Conservation (phyloP, 2,888 invertebrate genomes). For the Erebia ligea region DNA sequence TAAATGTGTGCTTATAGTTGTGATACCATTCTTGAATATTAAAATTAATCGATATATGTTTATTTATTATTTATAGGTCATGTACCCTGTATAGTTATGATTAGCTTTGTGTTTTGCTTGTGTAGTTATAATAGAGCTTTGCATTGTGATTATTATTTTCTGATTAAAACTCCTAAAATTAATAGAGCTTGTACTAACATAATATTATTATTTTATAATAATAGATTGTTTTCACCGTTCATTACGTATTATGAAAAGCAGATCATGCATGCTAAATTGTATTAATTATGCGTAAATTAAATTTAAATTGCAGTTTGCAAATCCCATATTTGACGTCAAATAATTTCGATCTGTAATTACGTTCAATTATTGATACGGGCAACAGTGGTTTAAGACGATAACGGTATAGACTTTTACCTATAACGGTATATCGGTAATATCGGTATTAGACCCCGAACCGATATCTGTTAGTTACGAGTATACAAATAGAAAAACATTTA, state of each 20-base stretch:
- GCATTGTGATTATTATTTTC: neutral
- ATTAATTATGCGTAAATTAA: neutral
- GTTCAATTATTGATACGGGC: neutral
- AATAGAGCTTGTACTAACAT: slow-evolving; percentile 3
- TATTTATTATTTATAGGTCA: neutral
- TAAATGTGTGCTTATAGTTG: neutral
- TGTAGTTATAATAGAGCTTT: neutral
- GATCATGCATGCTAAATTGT: slow-evolving; percentile 11
- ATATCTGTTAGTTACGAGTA: too few relatives aligned
- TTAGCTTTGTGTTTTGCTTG: neutral
- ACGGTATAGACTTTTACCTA: neutral
- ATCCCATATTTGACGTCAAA: neutral
- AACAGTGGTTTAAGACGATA: too few relatives aligned
- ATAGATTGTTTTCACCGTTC: neutral
- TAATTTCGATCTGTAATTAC: neutral
- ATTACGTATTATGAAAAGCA: slow-evolving; percentile 1
- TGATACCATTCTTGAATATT: neutral
- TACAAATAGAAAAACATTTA: too few relatives aligned
- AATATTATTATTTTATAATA: neutral
- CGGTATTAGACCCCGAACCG: neutral
- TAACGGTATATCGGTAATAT: neutral
- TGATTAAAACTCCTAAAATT: slow-evolving; percentile 1
- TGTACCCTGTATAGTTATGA: neutral
- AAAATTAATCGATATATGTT: neutral
- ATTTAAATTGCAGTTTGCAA: neutral